Conservation (phyloP, 2,888 invertebrate species). For the Euzetes globulus region DNA sequence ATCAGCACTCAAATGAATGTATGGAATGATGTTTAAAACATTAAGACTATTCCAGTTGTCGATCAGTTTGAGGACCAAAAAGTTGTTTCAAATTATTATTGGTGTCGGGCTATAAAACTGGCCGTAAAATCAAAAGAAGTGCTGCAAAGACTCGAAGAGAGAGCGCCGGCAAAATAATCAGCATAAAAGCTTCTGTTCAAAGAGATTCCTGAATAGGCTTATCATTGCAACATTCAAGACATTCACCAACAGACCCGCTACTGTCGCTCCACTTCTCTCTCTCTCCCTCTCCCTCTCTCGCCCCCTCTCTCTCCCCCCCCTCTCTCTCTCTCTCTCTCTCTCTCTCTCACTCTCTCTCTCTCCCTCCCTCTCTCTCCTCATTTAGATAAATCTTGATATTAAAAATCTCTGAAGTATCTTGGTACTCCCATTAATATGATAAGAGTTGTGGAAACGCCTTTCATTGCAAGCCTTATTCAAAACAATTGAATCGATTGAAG, state of each 20-base stretch:
- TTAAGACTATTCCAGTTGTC: neutral
- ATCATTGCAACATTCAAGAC: slow-evolving; percentile 7
- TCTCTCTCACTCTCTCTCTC: no score
- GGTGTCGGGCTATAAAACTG: slow-evolving; percentile 19
- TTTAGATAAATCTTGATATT: no score
- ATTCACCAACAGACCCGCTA: slow-evolving; percentile 3
- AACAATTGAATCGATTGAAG: no score
- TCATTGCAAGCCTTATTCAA: no score
- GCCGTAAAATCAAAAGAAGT: slow-evolving; percentile 20
- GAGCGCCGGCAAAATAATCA: slow-evolving; percentile 23
- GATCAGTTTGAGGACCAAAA: neutral
- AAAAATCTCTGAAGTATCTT: no score
- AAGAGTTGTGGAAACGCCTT: no score
- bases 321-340: no score
- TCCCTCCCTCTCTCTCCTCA: no score
- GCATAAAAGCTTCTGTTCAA: slow-evolving; percentile 26
- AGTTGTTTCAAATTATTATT: slow-evolving; percentile 18
- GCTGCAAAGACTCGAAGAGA: neutral
- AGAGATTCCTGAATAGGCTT: slow-evolving; percentile 20
- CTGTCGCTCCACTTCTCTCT: neutral
- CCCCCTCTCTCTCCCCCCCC: no score
- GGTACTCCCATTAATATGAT: no score
- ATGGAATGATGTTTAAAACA: neutral
- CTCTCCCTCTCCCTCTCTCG: neutral
- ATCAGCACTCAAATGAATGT: neutral